phyloP scores from a whole-genome alignment of 2,888 invertebrate genomes.

The Eremobia ochroleuca region DNA sequence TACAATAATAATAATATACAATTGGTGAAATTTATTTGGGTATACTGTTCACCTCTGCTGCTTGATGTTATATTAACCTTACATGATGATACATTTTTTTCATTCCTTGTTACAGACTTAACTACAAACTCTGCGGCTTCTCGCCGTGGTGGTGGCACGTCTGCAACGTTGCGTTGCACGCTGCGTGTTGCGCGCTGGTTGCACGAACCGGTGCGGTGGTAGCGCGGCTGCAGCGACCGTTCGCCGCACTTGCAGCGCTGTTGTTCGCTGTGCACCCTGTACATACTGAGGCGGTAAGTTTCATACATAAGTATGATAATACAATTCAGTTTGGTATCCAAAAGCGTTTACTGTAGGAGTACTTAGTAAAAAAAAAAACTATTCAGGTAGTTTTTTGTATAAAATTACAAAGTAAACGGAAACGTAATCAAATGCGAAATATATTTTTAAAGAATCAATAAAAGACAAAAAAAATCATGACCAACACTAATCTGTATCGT shows the following conservation, averaged over 20 bases:
- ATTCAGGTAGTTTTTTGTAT: not conserved
- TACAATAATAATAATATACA: too few relatives aligned
- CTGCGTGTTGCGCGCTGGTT: slow-evolving; percentile 93
- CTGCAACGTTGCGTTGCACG: slow-evolving; percentile 95
- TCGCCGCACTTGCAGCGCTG: slow-evolving; percentile 93
- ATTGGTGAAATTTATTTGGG: not conserved
- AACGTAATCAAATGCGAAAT: not conserved
- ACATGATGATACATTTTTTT: not conserved
- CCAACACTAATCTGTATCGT: too few relatives aligned
- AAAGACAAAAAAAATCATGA: not conserved
- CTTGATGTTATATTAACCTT: not conserved
- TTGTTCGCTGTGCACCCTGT: slow-evolving; percentile 97
- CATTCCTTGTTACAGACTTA: slow-evolving; percentile 92
- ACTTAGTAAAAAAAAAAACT: not conserved
- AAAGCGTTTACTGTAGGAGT: not conserved
- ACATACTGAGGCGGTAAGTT: slow-evolving; percentile 97
- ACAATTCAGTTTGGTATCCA: not conserved
- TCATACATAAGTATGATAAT: not conserved
- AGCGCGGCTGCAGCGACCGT: slow-evolving; percentile 93
- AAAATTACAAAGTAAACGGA: not conserved
- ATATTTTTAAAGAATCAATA: not conserved
- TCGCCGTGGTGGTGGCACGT: slow-evolving; percentile 95
- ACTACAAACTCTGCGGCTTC: slow-evolving; percentile 93
- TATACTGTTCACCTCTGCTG: not conserved
- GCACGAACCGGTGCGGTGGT: slow-evolving; percentile 93